Base-by-base conservation (phyloP, 2,797 vertebrate species). In the Pipistrellus nathusii region DNA sequence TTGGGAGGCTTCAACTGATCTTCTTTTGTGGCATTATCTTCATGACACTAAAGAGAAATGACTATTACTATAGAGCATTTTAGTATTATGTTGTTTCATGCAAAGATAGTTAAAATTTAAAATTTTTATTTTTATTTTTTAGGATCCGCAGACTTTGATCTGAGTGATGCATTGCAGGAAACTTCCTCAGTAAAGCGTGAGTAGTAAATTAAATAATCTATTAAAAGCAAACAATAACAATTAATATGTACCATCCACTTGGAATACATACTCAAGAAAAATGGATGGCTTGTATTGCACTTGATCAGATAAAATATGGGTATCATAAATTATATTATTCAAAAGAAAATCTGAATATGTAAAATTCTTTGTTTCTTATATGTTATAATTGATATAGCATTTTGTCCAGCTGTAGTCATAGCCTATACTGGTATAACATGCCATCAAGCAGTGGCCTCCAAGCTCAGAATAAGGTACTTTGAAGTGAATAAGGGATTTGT, bases 151-250 rank as follows among this genome's bases (percentile, higher is more conserved):
- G 97, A 98, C 0, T 55, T 10, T 69, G 21, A 1, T 12, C 97
- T 99, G 4, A 77, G 9, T 1, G 99, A 99, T 93, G 99, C 98
- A 41, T 9, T 99, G 38, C 59, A 25, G 23, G 96, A 94, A 51
- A 76, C 17, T 6, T 46, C 89, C 35, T 97, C 98, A 64, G 94
- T 95, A 69, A 55, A 95, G 89, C n/a, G 99, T 99, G 97, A 98
- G 99, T 98, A 91, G 64, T 59, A 8, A 84, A 91, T 84, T 44
- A 69, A 73, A 81, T 46, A 12, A 71, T 41, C 48, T 87, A 69
- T 76, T 78, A 87, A 92, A 93, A 90, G 46, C 41, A 94, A 89
- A 25, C 0, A 46, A 4, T 55, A 53, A 51, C 6, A n/a, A 59
- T 46, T 89, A 38, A 55, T 9, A 23, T 55, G 23, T 35, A 38